Evolutionary conservation across 2,888 invertebrate genomes (phyloP).

Genomic region (Podabrus alpinus): DNA sequence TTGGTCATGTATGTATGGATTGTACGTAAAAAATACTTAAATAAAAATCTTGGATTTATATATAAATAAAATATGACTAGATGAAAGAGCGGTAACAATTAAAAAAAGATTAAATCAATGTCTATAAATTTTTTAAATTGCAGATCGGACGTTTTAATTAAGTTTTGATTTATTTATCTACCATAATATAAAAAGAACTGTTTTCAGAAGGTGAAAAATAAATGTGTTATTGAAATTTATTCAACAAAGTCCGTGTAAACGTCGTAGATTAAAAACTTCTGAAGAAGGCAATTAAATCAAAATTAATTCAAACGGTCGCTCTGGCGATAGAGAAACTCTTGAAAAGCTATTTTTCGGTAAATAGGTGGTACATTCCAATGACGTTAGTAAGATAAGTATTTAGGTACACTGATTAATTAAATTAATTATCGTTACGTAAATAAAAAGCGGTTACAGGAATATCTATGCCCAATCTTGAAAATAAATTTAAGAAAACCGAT

Average conservation of each 20-base stretch:
- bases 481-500: neutral
- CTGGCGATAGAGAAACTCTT: neutral
- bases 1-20: conserved; percentile 41
- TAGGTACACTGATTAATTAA: neutral
- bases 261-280: too few relatives aligned
- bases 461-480: neutral
- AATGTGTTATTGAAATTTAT: too few relatives aligned
- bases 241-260: too few relatives aligned
- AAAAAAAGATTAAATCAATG: neutral
- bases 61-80: conserved; percentile 26
- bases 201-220: too few relatives aligned
- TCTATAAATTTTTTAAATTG: neutral
- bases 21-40: conserved; percentile 36
- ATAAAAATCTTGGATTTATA: conserved; percentile 4
- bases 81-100: conserved; percentile 22
- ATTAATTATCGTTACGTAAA: neutral
- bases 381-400: neutral
- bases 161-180: neutral
- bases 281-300: neutral
- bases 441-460: neutral
- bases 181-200: too few relatives aligned
- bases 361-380: neutral
- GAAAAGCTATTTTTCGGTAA: neutral
- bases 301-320: neutral
- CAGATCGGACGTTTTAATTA: neutral